Base-by-base conservation (phyloP, 2,888 invertebrate genomes). In the Cephus sareptanus region DNA sequence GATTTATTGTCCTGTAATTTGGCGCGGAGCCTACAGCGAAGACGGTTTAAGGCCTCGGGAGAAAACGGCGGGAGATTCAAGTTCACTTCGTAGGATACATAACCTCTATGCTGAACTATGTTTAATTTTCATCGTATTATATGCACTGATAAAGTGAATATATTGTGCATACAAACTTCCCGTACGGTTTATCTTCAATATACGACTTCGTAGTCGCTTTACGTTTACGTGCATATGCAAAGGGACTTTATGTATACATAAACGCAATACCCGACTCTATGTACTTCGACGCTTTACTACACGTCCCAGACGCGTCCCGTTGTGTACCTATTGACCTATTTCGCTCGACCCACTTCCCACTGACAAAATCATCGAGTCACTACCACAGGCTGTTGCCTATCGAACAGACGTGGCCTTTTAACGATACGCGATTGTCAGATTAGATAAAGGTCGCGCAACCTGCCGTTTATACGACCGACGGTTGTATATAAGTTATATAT, bases 351-450 rank as follows among this genome's bases (percentile, higher is more conserved):
- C 15, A 71, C 13, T 71, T 71, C 33, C 33, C 71, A 23, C 31
- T 71, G 34, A 71, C 71, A 71, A 71, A 71, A 71, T 71, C 71
- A 71, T 71, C 71, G 31, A 71, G 71, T 34, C 33, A 71, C 71
- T 71, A 31, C 71, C 71, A 34, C 33, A 15, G 9, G 56, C 23
- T 1, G 56, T 56, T 56, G 56, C 9, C 56, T 56, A 56, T 56
- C 56, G 56, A 56, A 56, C 56, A 56, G 56, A 56, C 56, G 23
- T 56, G 56, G 56, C 56, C 56, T 56, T 56, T 56, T 23, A 23
- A 23, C 56, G 56, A 56, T 56, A 56, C 56, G 56, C 23, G 56
- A 56, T 56, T 56, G 23, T 56, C 56, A 56, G 56, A 56, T 56
- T 56, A 56, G 56, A 56, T 56, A 56, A 56, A 56, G 56, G 56